Evolutionary conservation across 2,888 invertebrate genomes (phyloP).

Genomic region (Calameuta idolon): DNA sequence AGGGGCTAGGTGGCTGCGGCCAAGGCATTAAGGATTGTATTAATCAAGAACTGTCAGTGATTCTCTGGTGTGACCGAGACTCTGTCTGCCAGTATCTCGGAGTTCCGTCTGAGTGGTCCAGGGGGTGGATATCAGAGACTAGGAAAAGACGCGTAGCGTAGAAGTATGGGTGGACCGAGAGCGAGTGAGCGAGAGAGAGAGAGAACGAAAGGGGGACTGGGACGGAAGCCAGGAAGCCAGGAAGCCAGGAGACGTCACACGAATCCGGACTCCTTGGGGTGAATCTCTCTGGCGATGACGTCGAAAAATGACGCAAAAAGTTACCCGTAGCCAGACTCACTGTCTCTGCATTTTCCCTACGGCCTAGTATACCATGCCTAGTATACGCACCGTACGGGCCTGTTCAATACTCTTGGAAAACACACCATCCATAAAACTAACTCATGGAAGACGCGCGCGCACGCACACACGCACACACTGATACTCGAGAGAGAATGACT

Average conservation of each 20-base stretch:
- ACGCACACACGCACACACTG: no score
- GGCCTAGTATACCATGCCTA: background rate
- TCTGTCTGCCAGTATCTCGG: slow-evolving; percentile 12
- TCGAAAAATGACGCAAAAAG: slow-evolving; percentile 65
- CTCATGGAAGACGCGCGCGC: background rate
- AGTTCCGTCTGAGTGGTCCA: slow-evolving; percentile 24
- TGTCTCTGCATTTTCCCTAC: slow-evolving; percentile 46
- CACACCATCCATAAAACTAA: background rate
- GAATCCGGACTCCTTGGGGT: slow-evolving; percentile 49
- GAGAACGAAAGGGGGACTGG: slow-evolving; percentile 22
- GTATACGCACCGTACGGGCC: background rate
- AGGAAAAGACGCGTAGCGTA: slow-evolving; percentile 20
- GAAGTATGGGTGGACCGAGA: slow-evolving; percentile 18
- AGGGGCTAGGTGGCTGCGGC: background rate
- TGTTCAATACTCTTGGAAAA: background rate
- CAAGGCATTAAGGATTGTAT: slow-evolving; percentile 63
- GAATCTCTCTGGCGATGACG: slow-evolving; percentile 62
- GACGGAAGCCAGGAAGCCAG: slow-evolving; percentile 34
- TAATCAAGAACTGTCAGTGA: slow-evolving; percentile 65
- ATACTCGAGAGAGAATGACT: background rate
- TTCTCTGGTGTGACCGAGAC: slow-evolving; percentile 31
- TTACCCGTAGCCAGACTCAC: slow-evolving; percentile 53
- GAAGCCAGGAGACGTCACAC: slow-evolving; percentile 48
- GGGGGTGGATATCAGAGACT: slow-evolving; percentile 22
- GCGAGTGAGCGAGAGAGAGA: background rate